Base-by-base conservation (phyloP, 1,140 invertebrate species). In the Polypedilum pembai region DNA sequence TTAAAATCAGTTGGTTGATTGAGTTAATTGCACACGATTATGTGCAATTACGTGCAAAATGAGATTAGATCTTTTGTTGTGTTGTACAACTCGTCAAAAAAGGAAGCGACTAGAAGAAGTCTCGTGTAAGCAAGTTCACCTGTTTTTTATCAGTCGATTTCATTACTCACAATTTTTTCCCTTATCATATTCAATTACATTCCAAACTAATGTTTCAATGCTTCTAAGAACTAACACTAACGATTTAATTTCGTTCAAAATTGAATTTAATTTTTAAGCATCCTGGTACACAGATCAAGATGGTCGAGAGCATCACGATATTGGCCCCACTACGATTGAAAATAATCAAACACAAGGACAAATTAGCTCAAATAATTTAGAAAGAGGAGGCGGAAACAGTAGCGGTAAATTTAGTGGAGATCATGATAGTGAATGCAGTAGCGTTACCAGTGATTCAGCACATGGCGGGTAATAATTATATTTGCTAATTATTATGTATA, bases 371-470 rank as follows among this genome's bases (percentile, higher is more conserved):
- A 84, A 84, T 76, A 86, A 80, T 78, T 85, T 79, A 75, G 86
- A 82, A 77, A 85, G 79, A 79, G 84, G 85, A 78, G 82, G 85
- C 18, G 83, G 85, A 74, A 82, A 85, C 82, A 85, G 80, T 80
- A 83, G 88, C 84, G 86, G 87, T 33, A 91, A 91, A 81, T 90
- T 90, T 78, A 87, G 88, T 75, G 90, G 89, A 65, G 90, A 91
- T 78, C 89, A 91, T 81, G 89, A 88, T 74, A 91, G 89, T 40
- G 90, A 91, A 77, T 92, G 90, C 79, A 91, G 89, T 76, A 91
- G 89, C 76, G 90, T 91, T 12, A 92, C 91, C 7, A 91, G 89
- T 78, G 91, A 91, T 80, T 91, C 89, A 79, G 87, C 90, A 75
- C 88, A 89, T 72, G 89, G 79, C 7, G 81, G 88, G 81, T 86